Evolutionary conservation across 2,113 vertebrate genomes (phyloP), one percentile per base, ranked within the genome.

Genomic region (Leptodactylus fuscus): DNA sequence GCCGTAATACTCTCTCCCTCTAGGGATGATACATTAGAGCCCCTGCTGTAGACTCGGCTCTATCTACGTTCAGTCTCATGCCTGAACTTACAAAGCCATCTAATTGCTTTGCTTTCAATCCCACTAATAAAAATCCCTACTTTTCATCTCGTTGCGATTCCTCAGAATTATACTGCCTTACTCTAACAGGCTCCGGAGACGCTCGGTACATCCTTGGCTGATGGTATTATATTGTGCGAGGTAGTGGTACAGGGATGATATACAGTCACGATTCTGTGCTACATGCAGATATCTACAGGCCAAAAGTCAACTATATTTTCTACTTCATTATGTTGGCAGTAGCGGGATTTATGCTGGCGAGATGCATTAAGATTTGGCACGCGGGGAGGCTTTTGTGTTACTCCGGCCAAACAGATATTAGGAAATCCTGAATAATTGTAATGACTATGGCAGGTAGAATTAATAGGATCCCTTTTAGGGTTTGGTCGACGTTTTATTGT

Each of bases 251-350:
- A n/a, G n/a, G 36, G 58, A 60, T 83, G 51, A 83, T 75, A 13
- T 75, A 58, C 27, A 12, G 36, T 22, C 22, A 70, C 18, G 46
- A 36, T 11, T n/a, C 69, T 74, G 27, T 48, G 82, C 22, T 46
- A 83, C 20, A 46, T 46, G 27, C 51, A 83, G 53, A 22, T n/a
- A 29, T 62, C 71, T 24, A 83, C 36, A 48, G 53, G 53, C 2
- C 15, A 15, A 48, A 62, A 55, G 16, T 48, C 38, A 58, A 75
- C 70, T 75, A 48, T 62, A 83, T 83, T 46, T 76, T 62, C 51
- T 22, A 76, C 70, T 83, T 83, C 82, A 83, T 83, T 83, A 83
- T 75, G 70, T 75, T 62, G 82, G 70, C 82, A 83, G 53, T 20
- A 22, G 82, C 18, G 46, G 70, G 53, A 83, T 83, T 83, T 62